Evolutionary conservation across 2,888 invertebrate species (phyloP).

Genomic region (Phymatocera aterrima): DNA sequence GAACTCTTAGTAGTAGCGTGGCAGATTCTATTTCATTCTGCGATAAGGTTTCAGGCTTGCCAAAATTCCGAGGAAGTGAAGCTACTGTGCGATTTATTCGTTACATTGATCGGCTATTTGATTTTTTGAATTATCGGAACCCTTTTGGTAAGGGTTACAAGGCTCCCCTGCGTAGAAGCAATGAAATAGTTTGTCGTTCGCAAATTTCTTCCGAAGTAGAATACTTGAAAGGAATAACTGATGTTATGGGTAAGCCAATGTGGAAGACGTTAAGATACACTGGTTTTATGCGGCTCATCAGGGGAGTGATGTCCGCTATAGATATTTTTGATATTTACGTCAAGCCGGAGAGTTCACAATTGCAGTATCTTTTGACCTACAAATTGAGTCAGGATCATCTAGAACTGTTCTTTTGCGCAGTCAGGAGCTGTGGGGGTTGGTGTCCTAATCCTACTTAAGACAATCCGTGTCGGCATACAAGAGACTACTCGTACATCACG

Average conservation of each 20-base stretch:
- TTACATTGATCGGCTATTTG: constrained; percentile 55
- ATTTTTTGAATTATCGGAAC: constrained; percentile 56
- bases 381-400: constrained; percentile 28
- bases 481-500: constrained; percentile 45
- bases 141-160: constrained; percentile 55
- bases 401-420: constrained; percentile 50
- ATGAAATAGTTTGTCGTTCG: constrained; percentile 47
- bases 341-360: constrained; percentile 42
- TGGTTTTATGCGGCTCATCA: constrained; percentile 40
- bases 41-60: background rate
- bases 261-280: constrained; percentile 47
- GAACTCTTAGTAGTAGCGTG: constrained; percentile 57
- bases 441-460: constrained; percentile 44
- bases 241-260: background rate
- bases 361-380: constrained; percentile 37
- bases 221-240: background rate
- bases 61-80: constrained; percentile 49
- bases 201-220: background rate
- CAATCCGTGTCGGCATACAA: constrained; percentile 49
- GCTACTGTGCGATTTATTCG: constrained; percentile 55
- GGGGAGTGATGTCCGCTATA: constrained; percentile 35
- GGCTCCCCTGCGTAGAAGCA: constrained; percentile 52
- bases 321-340: constrained; percentile 40
- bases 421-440: constrained; percentile 42
- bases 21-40: constrained; percentile 57